phyloP scores from a whole-genome alignment of 2,797 vertebrate species.

The Enteromius unitaeniatus region DNA sequence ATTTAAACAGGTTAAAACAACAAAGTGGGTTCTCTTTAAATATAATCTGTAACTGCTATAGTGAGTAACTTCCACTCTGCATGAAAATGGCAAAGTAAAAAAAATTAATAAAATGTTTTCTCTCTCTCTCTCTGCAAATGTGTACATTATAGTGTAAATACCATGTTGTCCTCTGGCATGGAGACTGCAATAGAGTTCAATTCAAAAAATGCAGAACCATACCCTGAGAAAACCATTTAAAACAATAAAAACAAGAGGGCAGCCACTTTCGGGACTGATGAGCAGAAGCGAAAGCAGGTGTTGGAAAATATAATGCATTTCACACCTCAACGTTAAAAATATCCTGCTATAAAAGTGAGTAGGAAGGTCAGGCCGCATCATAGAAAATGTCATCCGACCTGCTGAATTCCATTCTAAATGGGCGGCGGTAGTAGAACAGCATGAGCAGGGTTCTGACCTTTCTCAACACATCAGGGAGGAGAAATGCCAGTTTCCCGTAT shows the following conservation, averaged over 20 bases:
- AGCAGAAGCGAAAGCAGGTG: slow-evolving; percentile 52
- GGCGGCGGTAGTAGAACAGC: slow-evolving; percentile 62
- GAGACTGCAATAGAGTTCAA: neutral
- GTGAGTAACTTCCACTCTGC: slow-evolving; percentile 32
- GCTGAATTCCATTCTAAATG: slow-evolving; percentile 73
- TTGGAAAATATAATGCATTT: slow-evolving; percentile 61
- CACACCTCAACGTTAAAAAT: slow-evolving; percentile 59
- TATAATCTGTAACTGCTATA: neutral
- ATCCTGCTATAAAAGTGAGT: slow-evolving; percentile 70
- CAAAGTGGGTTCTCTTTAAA: neutral
- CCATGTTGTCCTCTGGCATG: neutral
- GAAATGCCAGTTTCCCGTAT: slow-evolving; percentile 78
- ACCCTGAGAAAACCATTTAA: neutral
- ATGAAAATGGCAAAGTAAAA: slow-evolving; percentile 38
- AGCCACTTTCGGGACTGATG: slow-evolving; percentile 36
- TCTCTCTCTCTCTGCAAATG: slow-evolving; percentile 4
- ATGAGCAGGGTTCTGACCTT: slow-evolving; percentile 72
- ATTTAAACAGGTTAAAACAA: neutral
- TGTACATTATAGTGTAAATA: slow-evolving; percentile 16
- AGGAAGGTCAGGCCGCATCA: slow-evolving; percentile 73
- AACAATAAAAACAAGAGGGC: slow-evolving; percentile 29
- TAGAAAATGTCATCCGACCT: slow-evolving; percentile 73
- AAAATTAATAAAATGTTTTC: neutral
- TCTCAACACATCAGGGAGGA: slow-evolving; percentile 73
- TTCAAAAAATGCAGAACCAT: neutral